Percentiles rank a stretch among this genome's conserved stretches.
Evolutionary conservation across 2,797 vertebrate genomes (phyloP).

Genomic region (Chlorospingus flavigularis): DNA sequence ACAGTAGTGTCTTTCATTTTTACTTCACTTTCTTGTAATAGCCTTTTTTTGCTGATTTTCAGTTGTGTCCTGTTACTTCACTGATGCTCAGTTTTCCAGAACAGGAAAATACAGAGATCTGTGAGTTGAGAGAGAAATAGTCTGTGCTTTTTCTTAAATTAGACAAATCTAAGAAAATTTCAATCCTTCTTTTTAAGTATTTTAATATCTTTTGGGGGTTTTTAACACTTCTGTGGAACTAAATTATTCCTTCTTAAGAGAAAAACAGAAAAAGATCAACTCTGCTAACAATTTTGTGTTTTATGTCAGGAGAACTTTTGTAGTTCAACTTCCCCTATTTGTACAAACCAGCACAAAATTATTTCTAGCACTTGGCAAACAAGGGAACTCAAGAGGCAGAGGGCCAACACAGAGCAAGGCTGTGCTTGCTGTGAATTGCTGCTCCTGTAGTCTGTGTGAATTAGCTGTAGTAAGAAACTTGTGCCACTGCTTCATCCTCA

Average conservation of each 20-base stretch:
- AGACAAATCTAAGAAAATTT: not conserved
- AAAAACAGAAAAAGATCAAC: not conserved
- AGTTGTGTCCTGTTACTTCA: not conserved
- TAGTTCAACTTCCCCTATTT: not conserved
- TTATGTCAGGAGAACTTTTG: not conserved
- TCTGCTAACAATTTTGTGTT: not conserved
- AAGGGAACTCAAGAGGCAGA: not conserved
- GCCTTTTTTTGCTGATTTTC: not conserved
- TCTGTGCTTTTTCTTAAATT: not conserved
- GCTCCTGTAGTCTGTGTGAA: not conserved
- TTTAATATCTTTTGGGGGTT: not conserved
- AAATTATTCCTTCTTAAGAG: not conserved
- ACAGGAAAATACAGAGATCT: not conserved
- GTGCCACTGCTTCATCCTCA: not conserved
- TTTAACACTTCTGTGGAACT: not conserved
- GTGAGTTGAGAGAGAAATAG: not conserved
- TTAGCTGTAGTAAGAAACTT: not conserved
- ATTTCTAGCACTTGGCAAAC: not conserved
- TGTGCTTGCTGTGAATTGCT: not conserved
- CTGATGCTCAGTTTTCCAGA: not conserved
- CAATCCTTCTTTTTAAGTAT: not conserved
- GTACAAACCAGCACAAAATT: not conserved
- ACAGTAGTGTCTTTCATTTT: not conserved
- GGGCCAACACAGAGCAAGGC: not conserved
- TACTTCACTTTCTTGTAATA: not conserved